Evolutionary conservation across 2,888 invertebrate genomes (phyloP).

Genomic region (Drosophila diplacantha): DNA sequence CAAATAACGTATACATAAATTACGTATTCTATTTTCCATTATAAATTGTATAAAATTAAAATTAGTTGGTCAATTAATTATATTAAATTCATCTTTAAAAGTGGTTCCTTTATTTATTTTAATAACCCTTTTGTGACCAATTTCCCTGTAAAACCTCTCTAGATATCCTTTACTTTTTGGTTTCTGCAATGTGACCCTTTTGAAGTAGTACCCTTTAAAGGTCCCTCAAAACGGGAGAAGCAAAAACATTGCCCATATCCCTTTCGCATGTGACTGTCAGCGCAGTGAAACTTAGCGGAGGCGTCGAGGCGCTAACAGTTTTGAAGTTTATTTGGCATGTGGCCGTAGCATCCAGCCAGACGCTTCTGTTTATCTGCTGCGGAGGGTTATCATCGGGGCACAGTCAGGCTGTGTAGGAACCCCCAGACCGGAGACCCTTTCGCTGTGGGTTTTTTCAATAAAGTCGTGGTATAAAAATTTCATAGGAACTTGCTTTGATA

Average conservation of each 20-base stretch:
- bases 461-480: slow-evolving; percentile 63
- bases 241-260: slow-evolving; percentile 14
- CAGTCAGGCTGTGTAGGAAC: slow-evolving; percentile 33
- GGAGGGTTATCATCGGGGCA: slow-evolving; percentile 56
- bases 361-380: slow-evolving; percentile 50
- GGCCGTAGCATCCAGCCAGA: slow-evolving; percentile 25
- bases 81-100: neutral
- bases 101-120: neutral
- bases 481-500: slow-evolving; percentile 63
- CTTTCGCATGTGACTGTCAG: slow-evolving; percentile 46
- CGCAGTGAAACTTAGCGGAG: slow-evolving; percentile 51
- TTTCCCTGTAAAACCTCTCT: neutral
- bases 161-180: neutral
- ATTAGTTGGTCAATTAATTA: neutral
- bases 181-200: neutral
- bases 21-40: no score
- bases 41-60: neutral
- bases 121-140: neutral
- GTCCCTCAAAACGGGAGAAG: neutral
- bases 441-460: slow-evolving; percentile 45
- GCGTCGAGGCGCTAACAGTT: slow-evolving; percentile 67
- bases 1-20: no score
- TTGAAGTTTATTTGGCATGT: slow-evolving; percentile 68
- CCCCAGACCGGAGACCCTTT: slow-evolving; percentile 28
- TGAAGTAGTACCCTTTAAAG: neutral